Percentiles rank a stretch among this genome's conserved stretches.
phyloP scores from a whole-genome alignment of 2,888 invertebrate species.

The Conchocele bisecta region DNA sequence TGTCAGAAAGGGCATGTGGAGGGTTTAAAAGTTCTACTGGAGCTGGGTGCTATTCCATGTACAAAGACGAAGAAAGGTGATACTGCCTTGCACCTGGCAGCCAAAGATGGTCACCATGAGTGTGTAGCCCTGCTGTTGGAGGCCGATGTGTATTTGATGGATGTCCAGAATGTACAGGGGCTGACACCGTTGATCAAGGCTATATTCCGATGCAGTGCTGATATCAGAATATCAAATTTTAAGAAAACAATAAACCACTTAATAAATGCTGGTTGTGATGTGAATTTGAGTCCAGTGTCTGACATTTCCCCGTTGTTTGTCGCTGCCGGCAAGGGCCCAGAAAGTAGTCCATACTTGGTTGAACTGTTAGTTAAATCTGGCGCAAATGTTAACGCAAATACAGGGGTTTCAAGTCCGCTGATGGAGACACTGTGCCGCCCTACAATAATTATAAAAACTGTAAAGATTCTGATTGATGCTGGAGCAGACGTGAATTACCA shows the following conservation, averaged over 20 bases:
- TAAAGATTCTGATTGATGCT: constrained; percentile 67
- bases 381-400: constrained; percentile 70
- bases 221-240: constrained; percentile 62
- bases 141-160: constrained; percentile 55
- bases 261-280: constrained; percentile 67
- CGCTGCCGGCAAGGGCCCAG: constrained; percentile 73
- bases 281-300: constrained; percentile 67
- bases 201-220: constrained; percentile 64
- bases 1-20: constrained; percentile 57
- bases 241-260: constrained; percentile 64
- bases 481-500: constrained; percentile 71
- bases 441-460: constrained; percentile 61
- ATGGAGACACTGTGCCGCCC: constrained; percentile 63
- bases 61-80: constrained; percentile 68
- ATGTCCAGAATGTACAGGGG: constrained; percentile 70
- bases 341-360: constrained; percentile 65
- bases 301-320: constrained; percentile 75
- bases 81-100: constrained; percentile 69
- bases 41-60: constrained; percentile 61
- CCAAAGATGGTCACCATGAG: constrained; percentile 68
- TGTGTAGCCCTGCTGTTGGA: constrained; percentile 65
- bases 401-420: constrained; percentile 63
- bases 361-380: constrained; percentile 66
- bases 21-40: constrained; percentile 60
- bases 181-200: constrained; percentile 72